These are phyloP conservation scores for Polymixis lichenea DNA, from an alignment of 2,888 invertebrate species.

Conservation along the genomic window DNA sequence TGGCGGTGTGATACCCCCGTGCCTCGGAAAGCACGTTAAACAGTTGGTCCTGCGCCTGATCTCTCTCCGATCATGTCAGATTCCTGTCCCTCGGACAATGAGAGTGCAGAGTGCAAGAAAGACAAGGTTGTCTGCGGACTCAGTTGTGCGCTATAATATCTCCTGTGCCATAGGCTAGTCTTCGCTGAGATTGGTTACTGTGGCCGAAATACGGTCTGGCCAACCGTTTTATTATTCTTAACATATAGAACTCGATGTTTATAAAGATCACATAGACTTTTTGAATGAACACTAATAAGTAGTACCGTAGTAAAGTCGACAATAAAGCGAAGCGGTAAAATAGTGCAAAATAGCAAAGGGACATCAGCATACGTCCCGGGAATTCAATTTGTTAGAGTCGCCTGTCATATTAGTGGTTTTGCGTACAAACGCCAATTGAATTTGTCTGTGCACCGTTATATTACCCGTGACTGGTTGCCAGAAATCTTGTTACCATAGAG, in stretches of 20 bases:
- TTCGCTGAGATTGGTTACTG: too few relatives aligned
- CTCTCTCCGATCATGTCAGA: too few relatives aligned
- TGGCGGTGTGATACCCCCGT: too few relatives aligned
- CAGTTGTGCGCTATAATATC: too few relatives aligned
- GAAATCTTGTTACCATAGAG: conserved; percentile 40
- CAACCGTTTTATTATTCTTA: too few relatives aligned
- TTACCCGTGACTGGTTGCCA: conserved; percentile 36
- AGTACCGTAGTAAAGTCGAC: conserved; percentile 1
- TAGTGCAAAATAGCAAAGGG: conserved; percentile 44
- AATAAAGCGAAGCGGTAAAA: conserved; percentile 45
- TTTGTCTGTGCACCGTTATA: conserved; percentile 53
- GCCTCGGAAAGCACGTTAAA: too few relatives aligned
- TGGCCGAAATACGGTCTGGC: too few relatives aligned
- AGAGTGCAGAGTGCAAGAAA: too few relatives aligned
- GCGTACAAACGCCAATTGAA: conserved; percentile 58
- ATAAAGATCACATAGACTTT: not conserved
- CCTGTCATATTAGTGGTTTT: conserved; percentile 65
- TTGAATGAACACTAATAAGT: not conserved
- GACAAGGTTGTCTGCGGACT: too few relatives aligned
- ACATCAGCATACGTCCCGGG: conserved; percentile 55
- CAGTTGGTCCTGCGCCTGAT: too few relatives aligned
- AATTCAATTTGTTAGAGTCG: conserved; percentile 63
- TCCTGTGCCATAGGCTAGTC: too few relatives aligned
- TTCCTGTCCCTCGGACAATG: too few relatives aligned
- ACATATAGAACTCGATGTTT: not conserved